These are phyloP conservation scores for Sitobion miscanthi DNA, from an alignment of 1,140 invertebrate species.

Conservation along the genomic window DNA sequence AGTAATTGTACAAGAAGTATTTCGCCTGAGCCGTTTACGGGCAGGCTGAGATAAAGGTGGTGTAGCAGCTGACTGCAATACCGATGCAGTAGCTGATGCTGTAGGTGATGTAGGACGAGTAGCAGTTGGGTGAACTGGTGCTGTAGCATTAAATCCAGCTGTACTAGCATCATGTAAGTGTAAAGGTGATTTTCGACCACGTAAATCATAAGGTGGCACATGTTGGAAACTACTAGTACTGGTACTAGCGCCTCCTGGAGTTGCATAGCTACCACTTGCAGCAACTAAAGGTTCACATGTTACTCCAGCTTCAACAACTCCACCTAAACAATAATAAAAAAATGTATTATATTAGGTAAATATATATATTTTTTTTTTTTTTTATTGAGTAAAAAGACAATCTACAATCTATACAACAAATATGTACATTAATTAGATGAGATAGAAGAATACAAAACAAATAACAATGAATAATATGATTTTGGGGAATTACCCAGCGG, in stretches of 20 bases:
- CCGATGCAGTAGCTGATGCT: conserved; percentile 60
- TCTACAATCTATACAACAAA: too few species aligned
- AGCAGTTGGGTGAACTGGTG: conserved; percentile 52
- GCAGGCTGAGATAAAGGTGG: conserved; percentile 72
- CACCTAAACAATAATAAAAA: conserved; percentile 30
- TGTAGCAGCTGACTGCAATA: conserved; percentile 59
- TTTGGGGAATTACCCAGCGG: too few species aligned
- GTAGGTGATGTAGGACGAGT: conserved; percentile 55
- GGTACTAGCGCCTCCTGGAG: conserved; percentile 60
- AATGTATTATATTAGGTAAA: too few species aligned
- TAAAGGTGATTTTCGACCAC: conserved; percentile 71
- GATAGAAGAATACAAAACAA: too few species aligned
- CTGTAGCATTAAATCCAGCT: conserved; percentile 58
- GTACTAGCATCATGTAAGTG: conserved; percentile 62
- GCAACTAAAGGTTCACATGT: conserved; percentile 57
- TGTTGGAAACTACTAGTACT: conserved; percentile 63
- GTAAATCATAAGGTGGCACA: conserved; percentile 83
- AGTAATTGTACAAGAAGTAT: conserved; percentile 66
- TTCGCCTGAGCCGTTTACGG: conserved; percentile 77
- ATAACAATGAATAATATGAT: too few species aligned
- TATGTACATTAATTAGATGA: too few species aligned
- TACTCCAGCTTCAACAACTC: conserved; percentile 45
- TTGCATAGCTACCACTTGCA: conserved; percentile 60
- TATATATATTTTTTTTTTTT: too few species aligned
- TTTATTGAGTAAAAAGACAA: too few species aligned